These are phyloP conservation scores for Xylota sylvarum DNA, from an alignment of 2,888 invertebrate species.

Conservation along the genomic window DNA sequence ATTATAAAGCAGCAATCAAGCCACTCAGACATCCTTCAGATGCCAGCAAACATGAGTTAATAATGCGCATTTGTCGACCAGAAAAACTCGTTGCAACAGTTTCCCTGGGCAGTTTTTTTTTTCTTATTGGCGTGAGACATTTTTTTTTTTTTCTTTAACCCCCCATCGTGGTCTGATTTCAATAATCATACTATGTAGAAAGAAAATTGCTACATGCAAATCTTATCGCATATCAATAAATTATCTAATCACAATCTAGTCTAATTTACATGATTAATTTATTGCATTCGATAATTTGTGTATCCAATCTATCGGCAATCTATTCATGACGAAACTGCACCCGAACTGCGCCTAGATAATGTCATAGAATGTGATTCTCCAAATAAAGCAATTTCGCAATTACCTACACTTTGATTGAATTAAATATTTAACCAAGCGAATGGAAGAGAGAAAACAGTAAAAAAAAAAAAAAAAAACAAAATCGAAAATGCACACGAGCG, in stretches of 20 bases:
- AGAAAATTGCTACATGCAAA: background rate
- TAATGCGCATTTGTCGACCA: slow-evolving; percentile 53
- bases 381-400: slow-evolving; percentile 71
- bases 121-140: slow-evolving; percentile 43
- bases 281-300: slow-evolving; percentile 9
- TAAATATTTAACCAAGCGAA: slow-evolving; percentile 29
- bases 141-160: slow-evolving; percentile 6
- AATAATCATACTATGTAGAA: background rate
- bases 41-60: slow-evolving; percentile 38
- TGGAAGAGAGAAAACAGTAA: slow-evolving; percentile 1
- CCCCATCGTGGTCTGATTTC: background rate
- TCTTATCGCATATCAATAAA: slow-evolving; percentile 5
- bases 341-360: background rate
- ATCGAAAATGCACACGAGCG: slow-evolving; percentile 64
- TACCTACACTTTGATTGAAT: slow-evolving; percentile 37
- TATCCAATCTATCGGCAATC: background rate
- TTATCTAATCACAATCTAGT: background rate
- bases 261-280: slow-evolving; percentile 19
- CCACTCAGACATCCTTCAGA: slow-evolving; percentile 60
- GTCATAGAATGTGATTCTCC: slow-evolving; percentile 41
- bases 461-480: slow-evolving; percentile 42
- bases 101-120: slow-evolving; percentile 54
- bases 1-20: slow-evolving; percentile 30
- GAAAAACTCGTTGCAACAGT: slow-evolving; percentile 71
- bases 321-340: background rate